Percentiles rank a stretch among this genome's conserved stretches.
Conservation (phyloP, 2,888 invertebrate species). For the Pheosia gnoma region DNA sequence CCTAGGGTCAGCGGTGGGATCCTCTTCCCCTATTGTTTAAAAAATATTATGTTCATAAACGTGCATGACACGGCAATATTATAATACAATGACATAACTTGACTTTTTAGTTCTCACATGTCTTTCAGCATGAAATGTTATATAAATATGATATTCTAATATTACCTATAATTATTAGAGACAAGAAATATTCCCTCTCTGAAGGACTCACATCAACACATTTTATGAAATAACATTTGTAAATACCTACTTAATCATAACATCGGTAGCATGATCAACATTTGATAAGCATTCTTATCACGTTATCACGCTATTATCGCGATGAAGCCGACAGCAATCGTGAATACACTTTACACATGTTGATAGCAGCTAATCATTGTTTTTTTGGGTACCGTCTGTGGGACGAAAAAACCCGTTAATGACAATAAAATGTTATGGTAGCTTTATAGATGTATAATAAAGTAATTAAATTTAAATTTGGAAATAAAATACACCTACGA, state of each 20-base stretch:
- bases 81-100: no score
- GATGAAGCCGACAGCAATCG: constrained; percentile 29
- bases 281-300: constrained; percentile 20
- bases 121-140: no score
- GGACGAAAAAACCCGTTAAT: not conserved
- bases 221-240: not conserved
- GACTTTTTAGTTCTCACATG: no score
- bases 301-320: constrained; percentile 20
- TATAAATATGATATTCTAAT: no score
- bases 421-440: not conserved
- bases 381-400: not conserved
- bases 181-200: constrained; percentile 5
- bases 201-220: constrained; percentile 13
- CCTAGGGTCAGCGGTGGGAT: no score
- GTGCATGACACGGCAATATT: no score
- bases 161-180: no score
- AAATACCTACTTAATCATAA: constrained; percentile 24
- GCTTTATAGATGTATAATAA: not conserved
- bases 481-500: not conserved
- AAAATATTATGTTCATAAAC: no score
- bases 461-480: constrained; percentile 1
- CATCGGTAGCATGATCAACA: constrained; percentile 40
- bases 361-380: constrained; percentile 13
- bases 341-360: constrained; percentile 32
- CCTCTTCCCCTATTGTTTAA: no score